Evolutionary conservation across 2,797 vertebrate genomes (phyloP).

Genomic region (Hemibagrus guttatus): DNA sequence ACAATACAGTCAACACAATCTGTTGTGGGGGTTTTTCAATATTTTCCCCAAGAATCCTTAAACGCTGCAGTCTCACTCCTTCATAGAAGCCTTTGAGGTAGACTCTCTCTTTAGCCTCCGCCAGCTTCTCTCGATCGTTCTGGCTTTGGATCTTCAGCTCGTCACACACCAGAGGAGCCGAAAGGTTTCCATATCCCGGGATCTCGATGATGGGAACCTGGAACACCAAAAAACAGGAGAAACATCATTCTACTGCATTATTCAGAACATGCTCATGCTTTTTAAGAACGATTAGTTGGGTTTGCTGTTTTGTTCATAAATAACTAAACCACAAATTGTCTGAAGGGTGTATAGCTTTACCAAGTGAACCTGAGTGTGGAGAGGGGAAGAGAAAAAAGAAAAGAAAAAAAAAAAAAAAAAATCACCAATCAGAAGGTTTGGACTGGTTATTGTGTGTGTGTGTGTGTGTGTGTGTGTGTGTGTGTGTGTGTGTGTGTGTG

Average conservation of each 20-base stretch:
- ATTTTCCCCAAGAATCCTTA: background rate
- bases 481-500: no score
- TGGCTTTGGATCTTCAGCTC: slow-evolving; percentile 97
- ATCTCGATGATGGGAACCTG: slow-evolving; percentile 94
- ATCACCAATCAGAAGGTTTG: background rate
- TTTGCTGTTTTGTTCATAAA: background rate
- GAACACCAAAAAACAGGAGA: background rate
- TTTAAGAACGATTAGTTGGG: background rate
- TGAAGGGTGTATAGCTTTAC: background rate
- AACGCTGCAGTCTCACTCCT: slow-evolving; percentile 81
- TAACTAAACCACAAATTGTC: background rate
- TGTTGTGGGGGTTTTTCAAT: background rate
- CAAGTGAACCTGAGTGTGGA: no score
- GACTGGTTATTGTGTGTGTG: background rate
- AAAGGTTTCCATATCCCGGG: slow-evolving; percentile 89
- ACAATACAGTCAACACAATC: background rate
- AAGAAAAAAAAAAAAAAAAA: no score
- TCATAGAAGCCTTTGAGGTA: slow-evolving; percentile 98
- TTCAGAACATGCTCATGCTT: background rate
- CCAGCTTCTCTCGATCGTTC: slow-evolving; percentile 94
- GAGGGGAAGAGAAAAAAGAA: no score
- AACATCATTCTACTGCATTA: background rate
- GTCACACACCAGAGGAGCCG: slow-evolving; percentile 87
- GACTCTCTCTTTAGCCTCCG: slow-evolving; percentile 92
- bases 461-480: background rate